Evolutionary conservation across 1,140 invertebrate species (phyloP).

Genomic region (Aphis gossypii): DNA sequence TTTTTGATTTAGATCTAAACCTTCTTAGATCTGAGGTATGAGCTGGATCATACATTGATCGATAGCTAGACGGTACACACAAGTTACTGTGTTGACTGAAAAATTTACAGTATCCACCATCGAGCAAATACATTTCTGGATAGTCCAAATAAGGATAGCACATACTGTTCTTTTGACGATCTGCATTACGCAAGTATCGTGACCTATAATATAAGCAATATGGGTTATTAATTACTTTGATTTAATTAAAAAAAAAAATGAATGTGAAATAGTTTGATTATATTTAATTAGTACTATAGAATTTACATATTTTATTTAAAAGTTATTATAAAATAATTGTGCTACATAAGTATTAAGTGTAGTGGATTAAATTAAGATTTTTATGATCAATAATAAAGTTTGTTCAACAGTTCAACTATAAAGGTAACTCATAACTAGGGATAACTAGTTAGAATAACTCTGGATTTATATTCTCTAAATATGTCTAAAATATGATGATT

Average conservation of each 20-base stretch:
- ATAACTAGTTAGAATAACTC: no score
- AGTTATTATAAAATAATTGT: background rate
- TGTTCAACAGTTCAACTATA: no score
- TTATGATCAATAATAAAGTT: background rate
- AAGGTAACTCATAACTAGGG: no score
- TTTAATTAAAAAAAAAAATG: background rate
- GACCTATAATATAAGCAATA: constrained; percentile 69
- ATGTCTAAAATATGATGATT: no score
- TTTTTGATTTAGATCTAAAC: constrained; percentile 80
- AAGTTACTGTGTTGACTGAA: constrained; percentile 74
- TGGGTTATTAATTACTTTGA: constrained; percentile 59
- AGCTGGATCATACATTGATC: constrained; percentile 80
- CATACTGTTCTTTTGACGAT: constrained; percentile 82
- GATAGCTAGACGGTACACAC: constrained; percentile 80
- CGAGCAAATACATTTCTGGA: constrained; percentile 93
- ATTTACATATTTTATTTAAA: background rate
- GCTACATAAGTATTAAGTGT: background rate
- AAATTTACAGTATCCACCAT: constrained; percentile 94
- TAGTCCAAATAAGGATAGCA: constrained; percentile 88
- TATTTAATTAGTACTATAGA: background rate
- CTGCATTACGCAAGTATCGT: constrained; percentile 82
- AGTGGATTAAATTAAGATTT: background rate
- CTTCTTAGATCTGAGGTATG: constrained; percentile 75
- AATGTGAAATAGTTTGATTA: background rate
- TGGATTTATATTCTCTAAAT: no score